These are phyloP conservation scores for Cheilosia impressa DNA, from an alignment of 2,888 invertebrate species.

Conservation along the genomic window DNA sequence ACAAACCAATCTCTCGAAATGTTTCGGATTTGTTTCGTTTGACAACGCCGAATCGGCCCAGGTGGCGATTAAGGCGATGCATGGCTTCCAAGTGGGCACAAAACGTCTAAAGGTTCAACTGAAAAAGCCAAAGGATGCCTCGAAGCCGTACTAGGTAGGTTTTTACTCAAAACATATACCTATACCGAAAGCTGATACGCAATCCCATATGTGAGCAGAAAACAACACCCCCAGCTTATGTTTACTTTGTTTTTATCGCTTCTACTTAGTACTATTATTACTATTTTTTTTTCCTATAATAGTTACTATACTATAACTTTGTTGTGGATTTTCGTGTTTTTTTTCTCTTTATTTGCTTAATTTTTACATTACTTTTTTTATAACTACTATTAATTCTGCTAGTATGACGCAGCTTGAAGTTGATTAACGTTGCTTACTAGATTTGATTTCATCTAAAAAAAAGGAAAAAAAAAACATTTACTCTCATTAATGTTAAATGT, in stretches of 20 bases:
- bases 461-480: slow-evolving; percentile 53
- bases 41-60: slow-evolving; percentile 97
- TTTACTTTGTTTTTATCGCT: slow-evolving; percentile 43
- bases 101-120: slow-evolving; percentile 99
- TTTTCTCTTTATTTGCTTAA: slow-evolving; percentile 36
- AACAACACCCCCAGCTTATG: slow-evolving; percentile 50
- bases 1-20: slow-evolving; percentile 99
- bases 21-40: slow-evolving; percentile 99
- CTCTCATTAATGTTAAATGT: slow-evolving; percentile 70
- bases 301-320: slow-evolving; percentile 42
- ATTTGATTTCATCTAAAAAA: slow-evolving; percentile 33
- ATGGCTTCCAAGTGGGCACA: slow-evolving; percentile 98
- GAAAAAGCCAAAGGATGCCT: slow-evolving; percentile 96
- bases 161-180: not conserved
- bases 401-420: slow-evolving; percentile 64
- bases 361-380: slow-evolving; percentile 28
- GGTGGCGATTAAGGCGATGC: slow-evolving; percentile 98
- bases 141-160: slow-evolving; percentile 92
- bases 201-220: slow-evolving; percentile 2
- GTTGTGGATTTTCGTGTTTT: slow-evolving; percentile 70
- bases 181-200: slow-evolving; percentile 2
- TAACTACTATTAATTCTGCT: slow-evolving; percentile 50
- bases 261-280: slow-evolving; percentile 23
- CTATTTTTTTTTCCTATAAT: not conserved
- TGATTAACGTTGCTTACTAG: slow-evolving; percentile 28